Base-by-base conservation (phyloP, 1,140 invertebrate species). In the Cydia amplana region DNA sequence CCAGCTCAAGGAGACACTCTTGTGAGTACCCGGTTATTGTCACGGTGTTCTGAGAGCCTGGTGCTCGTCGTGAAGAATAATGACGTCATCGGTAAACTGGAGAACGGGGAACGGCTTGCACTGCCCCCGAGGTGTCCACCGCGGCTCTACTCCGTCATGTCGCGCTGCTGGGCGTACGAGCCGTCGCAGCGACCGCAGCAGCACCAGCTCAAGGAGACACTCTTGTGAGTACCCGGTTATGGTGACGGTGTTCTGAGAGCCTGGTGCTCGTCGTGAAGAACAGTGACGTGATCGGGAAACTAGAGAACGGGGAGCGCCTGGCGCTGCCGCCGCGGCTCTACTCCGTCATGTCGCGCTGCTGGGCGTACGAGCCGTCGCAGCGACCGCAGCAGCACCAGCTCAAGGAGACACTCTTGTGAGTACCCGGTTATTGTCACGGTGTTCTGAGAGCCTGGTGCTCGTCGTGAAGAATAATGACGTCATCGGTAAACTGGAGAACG, bases 401-500 rank as follows among this genome's bases (percentile, higher is more conserved):
- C 74, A 97, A 97, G 88, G 96, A 97, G 92, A 96, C 96, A 9
- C 93, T 98, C 49, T 95, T 96, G 97, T 98, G 88, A 94, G 74
- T 94, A 76, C 7, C 16, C 18, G 16, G 16, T 5, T 5, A n/a
- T 16, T 1, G 96, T 99, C 4, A 0, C 25, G 25, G 25, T 25
- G 25, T 25, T 25, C 3, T 25, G 1, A 25, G 25, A 25, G 25
- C 25, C 25, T 25, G 97, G 97, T 93, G 98, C 14, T 12, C 6
- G 43, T 98, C 25, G 97, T 99, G 6, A 98, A 98, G 90, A 99
- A 99, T 92, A 98, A 98, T 90, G 99, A 99, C 93, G 98, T 99
- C 7, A 99, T 99, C 80, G 96, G 97, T 2, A 91, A 91, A 43
- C 96, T 99, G 75, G 99, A 99, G 89, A 98, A 98, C 91, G 99